phyloP scores from a whole-genome alignment of 2,113 vertebrate genomes.

The Pterocles orientalis region DNA sequence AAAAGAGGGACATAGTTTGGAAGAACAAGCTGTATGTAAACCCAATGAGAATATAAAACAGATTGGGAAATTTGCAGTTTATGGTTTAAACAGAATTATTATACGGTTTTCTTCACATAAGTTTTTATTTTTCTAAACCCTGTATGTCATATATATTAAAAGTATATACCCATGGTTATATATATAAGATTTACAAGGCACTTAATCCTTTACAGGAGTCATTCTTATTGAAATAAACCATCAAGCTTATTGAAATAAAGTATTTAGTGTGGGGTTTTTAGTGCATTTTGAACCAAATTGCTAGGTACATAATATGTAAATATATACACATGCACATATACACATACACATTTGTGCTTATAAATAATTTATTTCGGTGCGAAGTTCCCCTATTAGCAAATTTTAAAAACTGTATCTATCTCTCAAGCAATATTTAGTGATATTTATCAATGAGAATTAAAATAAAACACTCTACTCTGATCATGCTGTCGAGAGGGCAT shows the following conservation, averaged over 20 bases:
- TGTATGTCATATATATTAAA: neutral
- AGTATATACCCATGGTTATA: neutral
- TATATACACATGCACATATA: neutral
- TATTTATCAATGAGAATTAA: slow-evolving; percentile 32
- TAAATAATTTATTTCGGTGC: neutral
- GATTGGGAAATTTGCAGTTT: slow-evolving; percentile 7
- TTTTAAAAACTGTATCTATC: neutral
- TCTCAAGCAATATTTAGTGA: neutral
- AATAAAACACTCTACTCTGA: slow-evolving; percentile 10
- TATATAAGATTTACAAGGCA: neutral
- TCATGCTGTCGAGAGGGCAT: neutral
- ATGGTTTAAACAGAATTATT: neutral
- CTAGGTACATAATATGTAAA: neutral
- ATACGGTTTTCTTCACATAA: neutral
- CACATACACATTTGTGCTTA: neutral
- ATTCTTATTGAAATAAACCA: slow-evolving; percentile 30
- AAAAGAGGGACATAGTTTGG: neutral
- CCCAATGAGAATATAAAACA: slow-evolving; percentile 13
- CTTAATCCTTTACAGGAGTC: slow-evolving; percentile 25
- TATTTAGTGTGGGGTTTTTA: neutral
- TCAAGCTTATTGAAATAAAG: neutral
- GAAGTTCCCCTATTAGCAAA: neutral
- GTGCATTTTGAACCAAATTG: slow-evolving; percentile 28
- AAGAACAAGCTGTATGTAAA: slow-evolving; percentile 17
- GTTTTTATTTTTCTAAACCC: neutral